phyloP scores from a whole-genome alignment of 2,113 vertebrate species.

The Trichomycterus rosablanca region DNA sequence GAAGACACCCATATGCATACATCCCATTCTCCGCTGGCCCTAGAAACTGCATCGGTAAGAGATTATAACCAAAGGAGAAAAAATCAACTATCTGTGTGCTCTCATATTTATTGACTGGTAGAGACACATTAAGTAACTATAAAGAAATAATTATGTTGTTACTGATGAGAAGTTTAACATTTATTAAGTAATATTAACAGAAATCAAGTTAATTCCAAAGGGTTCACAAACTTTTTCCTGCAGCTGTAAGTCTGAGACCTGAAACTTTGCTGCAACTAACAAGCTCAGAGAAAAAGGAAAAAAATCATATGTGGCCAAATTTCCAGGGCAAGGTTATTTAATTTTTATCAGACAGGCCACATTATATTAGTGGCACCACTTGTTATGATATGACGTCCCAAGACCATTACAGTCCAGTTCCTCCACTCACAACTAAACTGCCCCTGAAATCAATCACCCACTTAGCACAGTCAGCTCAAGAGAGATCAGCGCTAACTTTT shows the following conservation, averaged over 20 bases:
- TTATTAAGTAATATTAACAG: no score
- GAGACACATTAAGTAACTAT: no score
- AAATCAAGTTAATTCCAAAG: no score
- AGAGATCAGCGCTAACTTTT: constrained; percentile 8
- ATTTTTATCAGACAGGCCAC: constrained; percentile 22
- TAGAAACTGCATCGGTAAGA: constrained; percentile 82
- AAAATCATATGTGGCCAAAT: no score
- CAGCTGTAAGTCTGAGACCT: not conserved
- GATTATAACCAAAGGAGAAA: not conserved
- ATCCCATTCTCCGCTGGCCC: constrained; percentile 84
- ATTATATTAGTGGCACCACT: constrained; percentile 26
- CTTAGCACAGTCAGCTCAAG: constrained; percentile 22
- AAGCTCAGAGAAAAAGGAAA: no score
- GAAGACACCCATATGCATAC: constrained; percentile 70
- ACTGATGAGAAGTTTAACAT: no score
- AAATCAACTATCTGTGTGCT: no score
- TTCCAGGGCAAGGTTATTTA: not conserved
- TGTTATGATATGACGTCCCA: constrained; percentile 29
- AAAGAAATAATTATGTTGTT: no score
- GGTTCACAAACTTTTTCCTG: no score
- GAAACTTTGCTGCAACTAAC: not conserved
- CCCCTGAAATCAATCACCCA: constrained; percentile 31
- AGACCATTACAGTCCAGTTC: constrained; percentile 15
- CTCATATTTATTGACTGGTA: no score
- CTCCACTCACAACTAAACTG: not conserved